Evolutionary conservation across 2,888 invertebrate species (phyloP).

Genomic region (Acanthosoma haemorrhoidale): DNA sequence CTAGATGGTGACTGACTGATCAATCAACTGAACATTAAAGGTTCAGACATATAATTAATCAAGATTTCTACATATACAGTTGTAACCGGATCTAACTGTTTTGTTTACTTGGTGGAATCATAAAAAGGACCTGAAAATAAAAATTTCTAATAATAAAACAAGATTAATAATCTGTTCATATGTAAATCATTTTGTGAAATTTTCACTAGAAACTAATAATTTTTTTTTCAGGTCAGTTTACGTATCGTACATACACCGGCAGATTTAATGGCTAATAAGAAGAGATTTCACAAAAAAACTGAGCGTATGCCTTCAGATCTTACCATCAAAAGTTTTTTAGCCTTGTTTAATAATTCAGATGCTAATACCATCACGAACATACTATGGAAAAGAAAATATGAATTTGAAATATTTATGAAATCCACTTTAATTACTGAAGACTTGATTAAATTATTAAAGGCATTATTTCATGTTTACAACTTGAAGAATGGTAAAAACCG

Average conservation of each 20-base stretch:
- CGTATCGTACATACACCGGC: neutral
- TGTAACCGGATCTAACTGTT: no score
- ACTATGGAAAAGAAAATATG: neutral
- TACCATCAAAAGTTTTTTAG: neutral
- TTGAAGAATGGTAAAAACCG: neutral
- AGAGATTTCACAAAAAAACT: neutral
- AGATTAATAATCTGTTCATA: no score
- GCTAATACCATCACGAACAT: neutral
- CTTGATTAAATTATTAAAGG: neutral
- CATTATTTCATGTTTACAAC: neutral
- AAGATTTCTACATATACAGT: no score
- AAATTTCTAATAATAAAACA: no score
- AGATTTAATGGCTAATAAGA: neutral
- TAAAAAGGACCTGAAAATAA: no score
- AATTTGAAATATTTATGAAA: neutral
- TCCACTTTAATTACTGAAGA: neutral
- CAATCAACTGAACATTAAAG: no score
- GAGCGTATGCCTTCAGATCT: neutral
- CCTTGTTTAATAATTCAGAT: neutral
- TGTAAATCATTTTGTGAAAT: no score
- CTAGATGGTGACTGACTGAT: no score
- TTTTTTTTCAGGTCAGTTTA: neutral
- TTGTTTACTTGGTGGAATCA: no score
- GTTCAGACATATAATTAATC: no score
- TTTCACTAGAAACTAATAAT: no score